phyloP scores from a whole-genome alignment of 2,888 invertebrate species.

The Sphecodes monilicornis region DNA sequence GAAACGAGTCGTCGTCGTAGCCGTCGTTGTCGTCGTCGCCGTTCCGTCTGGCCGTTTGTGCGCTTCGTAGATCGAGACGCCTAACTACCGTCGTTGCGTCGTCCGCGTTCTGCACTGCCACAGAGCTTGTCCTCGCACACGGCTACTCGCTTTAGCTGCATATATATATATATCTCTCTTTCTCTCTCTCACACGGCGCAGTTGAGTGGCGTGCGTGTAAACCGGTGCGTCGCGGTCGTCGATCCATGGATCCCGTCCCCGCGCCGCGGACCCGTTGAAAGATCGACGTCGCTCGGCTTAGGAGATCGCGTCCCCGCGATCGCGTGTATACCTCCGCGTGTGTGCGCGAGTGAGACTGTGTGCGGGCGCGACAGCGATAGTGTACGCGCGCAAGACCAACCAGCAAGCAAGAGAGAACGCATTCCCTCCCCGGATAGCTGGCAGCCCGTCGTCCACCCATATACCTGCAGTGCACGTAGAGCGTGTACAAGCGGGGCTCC shows the following conservation, averaged over 20 bases:
- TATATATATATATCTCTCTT: no score
- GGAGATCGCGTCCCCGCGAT: slow-evolving; percentile 50
- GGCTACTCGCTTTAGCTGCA: not conserved
- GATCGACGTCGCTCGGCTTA: slow-evolving; percentile 45
- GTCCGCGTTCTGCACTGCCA: not conserved
- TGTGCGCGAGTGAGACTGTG: slow-evolving; percentile 37
- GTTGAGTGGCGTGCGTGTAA: not conserved
- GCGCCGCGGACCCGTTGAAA: slow-evolving; percentile 14
- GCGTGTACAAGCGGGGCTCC: slow-evolving; percentile 52
- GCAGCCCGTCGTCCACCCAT: slow-evolving; percentile 6
- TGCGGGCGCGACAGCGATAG: no score
- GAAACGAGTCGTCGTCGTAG: slow-evolving; percentile 6
- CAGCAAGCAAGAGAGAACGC: slow-evolving; percentile 33
- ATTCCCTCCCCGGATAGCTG: slow-evolving; percentile 5
- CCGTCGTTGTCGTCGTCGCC: not conserved
- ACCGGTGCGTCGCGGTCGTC: slow-evolving; percentile 18
- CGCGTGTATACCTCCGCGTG: slow-evolving; percentile 33
- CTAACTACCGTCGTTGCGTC: not conserved
- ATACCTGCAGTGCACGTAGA: slow-evolving; percentile 15
- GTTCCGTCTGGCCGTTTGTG: not conserved
- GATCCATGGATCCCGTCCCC: slow-evolving; percentile 37
- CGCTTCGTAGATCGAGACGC: not conserved
- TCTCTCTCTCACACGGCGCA: not conserved
- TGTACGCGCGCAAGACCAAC: slow-evolving; percentile 18
- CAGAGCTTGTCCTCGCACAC: not conserved